phyloP scores from a whole-genome alignment of 1,140 invertebrate species.

The Bradysia coprophila region DNA sequence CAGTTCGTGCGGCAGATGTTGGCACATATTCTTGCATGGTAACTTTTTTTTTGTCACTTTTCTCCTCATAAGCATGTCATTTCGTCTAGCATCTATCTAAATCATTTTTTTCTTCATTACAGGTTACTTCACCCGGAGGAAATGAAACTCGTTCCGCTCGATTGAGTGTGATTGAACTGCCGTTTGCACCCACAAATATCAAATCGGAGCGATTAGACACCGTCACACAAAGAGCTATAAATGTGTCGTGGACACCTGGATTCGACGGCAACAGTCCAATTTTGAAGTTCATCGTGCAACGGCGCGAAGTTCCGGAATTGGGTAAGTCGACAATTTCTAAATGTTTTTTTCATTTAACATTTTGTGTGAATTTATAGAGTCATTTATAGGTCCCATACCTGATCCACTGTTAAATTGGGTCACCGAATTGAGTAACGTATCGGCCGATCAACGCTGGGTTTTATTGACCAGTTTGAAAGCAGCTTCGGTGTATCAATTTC shows the following conservation, averaged over 20 bases:
- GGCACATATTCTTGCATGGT: constrained; percentile 70
- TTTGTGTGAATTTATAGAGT: constrained; percentile 13
- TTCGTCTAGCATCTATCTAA: background rate
- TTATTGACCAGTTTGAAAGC: constrained; percentile 77
- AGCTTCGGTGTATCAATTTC: constrained; percentile 87
- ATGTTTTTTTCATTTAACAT: background rate
- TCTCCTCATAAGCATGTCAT: background rate
- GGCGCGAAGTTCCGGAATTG: constrained; percentile 66
- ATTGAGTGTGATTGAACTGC: constrained; percentile 82
- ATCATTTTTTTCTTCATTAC: background rate
- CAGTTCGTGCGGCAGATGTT: constrained; percentile 63
- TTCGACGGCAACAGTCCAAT: constrained; percentile 96
- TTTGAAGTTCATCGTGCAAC: constrained; percentile 83
- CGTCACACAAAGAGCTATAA: constrained; percentile 45
- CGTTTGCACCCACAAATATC: constrained; percentile 77
- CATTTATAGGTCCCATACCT: constrained; percentile 52
- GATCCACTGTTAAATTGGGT: constrained; percentile 74
- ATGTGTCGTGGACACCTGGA: constrained; percentile 83
- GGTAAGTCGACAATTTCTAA: constrained; percentile 30
- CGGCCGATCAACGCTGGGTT: constrained; percentile 55
- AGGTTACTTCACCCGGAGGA: constrained; percentile 57
- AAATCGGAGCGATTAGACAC: constrained; percentile 46
- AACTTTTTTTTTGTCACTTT: too few relatives aligned
- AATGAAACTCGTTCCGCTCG: constrained; percentile 75
- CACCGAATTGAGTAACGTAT: constrained; percentile 73